Conservation (phyloP, 2,113 vertebrate species). For the Sisor rabdophorus region DNA sequence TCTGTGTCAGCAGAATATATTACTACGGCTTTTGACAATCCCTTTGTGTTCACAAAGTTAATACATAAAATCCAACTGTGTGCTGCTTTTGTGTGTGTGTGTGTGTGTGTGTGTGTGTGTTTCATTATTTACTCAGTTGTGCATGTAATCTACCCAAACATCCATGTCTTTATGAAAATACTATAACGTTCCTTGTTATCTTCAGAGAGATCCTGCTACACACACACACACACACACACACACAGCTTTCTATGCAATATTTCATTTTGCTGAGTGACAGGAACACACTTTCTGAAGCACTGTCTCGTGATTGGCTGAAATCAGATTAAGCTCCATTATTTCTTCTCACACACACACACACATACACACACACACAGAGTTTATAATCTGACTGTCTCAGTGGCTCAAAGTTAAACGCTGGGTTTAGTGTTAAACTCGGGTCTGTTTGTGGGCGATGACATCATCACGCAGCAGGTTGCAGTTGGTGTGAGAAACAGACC, state of each 20-base stretch:
- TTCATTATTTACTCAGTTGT: not conserved
- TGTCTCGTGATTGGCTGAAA: not conserved
- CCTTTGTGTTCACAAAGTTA: not conserved
- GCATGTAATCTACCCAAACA: not conserved
- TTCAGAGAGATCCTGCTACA: no score
- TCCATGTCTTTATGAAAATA: not conserved
- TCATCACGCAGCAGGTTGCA: no score
- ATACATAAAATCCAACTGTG: not conserved
- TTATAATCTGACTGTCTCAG: not conserved
- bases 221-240: not conserved
- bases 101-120: not conserved
- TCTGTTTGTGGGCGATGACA: no score
- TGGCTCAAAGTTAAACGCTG: no score
- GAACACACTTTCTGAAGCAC: not conserved
- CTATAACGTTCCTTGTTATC: no score
- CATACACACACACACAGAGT: not conserved
- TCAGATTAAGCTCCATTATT: not conserved
- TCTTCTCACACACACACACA: no score
- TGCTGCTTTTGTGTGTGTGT: not conserved
- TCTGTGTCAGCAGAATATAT: slow-evolving; percentile 9
- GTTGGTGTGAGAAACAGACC: no score
- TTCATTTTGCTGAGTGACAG: not conserved
- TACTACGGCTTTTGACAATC: slow-evolving; percentile 20
- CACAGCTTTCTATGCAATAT: not conserved
- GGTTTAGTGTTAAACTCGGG: no score